Base-by-base conservation (phyloP, 2,797 vertebrate species). In the Sarcoramphus papa region DNA sequence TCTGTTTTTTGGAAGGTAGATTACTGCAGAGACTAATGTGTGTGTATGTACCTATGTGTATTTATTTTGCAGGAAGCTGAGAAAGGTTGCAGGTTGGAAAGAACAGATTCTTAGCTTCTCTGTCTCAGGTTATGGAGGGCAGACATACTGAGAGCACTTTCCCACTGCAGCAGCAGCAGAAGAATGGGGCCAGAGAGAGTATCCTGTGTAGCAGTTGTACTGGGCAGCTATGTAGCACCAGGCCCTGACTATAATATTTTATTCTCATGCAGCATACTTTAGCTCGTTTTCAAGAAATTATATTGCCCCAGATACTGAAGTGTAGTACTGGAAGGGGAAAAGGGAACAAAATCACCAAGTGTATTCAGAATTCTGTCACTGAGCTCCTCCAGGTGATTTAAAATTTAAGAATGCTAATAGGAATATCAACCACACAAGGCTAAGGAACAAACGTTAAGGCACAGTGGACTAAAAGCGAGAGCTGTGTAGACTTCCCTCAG, bases 41-140 rank as follows among this genome's bases (percentile, higher is more conserved):
- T 64, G n/a, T 77, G 6, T 60, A 8, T 33, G 10, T 67, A 10
- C 16, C 30, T 48, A 27, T 0, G 0, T n/a, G 1, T n/a, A 28
- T 73, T 33, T 51, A 45, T 91, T 86, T 72, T 81, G 16, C 25
- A 59, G 62, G 69, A 93, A 78, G 40, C 20, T 27, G 43, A 72
- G 72, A 65, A 82, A 62, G 17, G 24, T 48, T 91, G 28, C 37
- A 64, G n/a, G 13, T 33, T 78, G 10, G 41, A 94, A 90, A 68
- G 40, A 67, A 28, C 6, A 72, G 60, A 83, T 70, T 57, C 33
- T 67, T 86, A 43, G 57, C 19, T 41, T 65, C 47, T 75, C 13
- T 60, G 14, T 67, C 22, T 91, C 3, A 2, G 30, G 14, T 81
- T 86, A 37, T 18, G 43, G 73, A 54, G 11, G 40, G 9, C 30